Evolutionary conservation across 2,797 vertebrate species (phyloP), one percentile per base, ranked within the genome.

Genomic region (Semaprochilodus insignis): DNA sequence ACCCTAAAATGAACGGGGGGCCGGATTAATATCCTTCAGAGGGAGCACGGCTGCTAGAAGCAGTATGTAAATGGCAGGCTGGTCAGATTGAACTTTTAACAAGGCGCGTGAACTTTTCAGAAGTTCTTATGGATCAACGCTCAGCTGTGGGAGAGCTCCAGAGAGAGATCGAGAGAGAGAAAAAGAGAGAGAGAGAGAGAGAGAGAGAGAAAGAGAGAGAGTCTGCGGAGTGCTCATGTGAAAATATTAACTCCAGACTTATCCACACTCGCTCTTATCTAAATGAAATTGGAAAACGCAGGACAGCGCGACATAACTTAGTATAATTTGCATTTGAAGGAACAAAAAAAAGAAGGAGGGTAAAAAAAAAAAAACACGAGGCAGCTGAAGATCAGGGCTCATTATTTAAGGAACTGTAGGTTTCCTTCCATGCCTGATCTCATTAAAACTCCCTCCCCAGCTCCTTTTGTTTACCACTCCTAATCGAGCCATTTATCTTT

Each of bases 401-500:
- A 94, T 94, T 94, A 94, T 94, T 94, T 93, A 93, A 95, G 92
- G 93, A 94, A 94, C 91, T 93, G 92, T 93, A 94, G 92, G 92
- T 92, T 91, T 55, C 77, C 93, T 94, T 94, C 92, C 88, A 91
- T 91, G 91, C 92, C 94, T 92, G 90, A 94, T 94, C 94, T 94
- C 93, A 95, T 94, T 94, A 94, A 92, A 93, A 91, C 77, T 59
- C 90, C 89, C 89, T 93, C 92, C 91, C 89, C 77, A 82, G 87
- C 88, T 91, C 92, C 92, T 94, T 31, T 95, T 95, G 94, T 95
- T 94, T 94, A 93, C 92, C 83, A 87, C 91, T 86, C 90, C 92
- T 95, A 94, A 95, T 95, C 93, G 90, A 92, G 91, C 92, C 92
- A 94, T 95, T 95, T 94, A 94, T 95, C 94, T 95, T 94, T 94